Evolutionary conservation across 2,888 invertebrate species (phyloP).

Genomic region (Gandaritis pyraliata): DNA sequence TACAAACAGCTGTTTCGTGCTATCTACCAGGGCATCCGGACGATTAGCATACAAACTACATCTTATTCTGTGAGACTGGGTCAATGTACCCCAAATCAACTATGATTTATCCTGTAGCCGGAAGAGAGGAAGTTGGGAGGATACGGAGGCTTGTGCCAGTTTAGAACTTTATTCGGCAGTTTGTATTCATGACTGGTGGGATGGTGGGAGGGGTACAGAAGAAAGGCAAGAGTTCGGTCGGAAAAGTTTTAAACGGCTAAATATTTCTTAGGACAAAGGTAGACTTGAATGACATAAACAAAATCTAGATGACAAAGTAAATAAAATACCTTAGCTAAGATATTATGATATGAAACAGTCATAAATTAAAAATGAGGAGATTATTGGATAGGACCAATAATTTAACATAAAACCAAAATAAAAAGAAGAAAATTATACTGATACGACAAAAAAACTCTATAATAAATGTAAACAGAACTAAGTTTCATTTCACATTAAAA

Average conservation of each 20-base stretch:
- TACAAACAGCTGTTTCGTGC: conserved; percentile 22
- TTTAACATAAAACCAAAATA: no score
- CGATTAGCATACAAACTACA: conserved; percentile 15
- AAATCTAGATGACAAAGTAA: no score
- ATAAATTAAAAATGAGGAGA: no score
- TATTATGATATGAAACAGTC: no score
- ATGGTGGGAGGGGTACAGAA: not conserved
- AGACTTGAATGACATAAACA: no score
- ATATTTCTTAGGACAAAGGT: no score
- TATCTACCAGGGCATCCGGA: conserved; percentile 25
- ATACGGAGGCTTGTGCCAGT: conserved; percentile 33
- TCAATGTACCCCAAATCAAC: conserved; percentile 35
- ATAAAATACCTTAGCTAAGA: no score
- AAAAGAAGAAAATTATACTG: not conserved
- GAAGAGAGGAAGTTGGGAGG: conserved; percentile 42
- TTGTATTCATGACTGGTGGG: conserved; percentile 32
- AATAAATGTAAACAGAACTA: not conserved
- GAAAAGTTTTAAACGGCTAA: no score
- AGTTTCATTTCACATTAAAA: no score
- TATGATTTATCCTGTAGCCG: conserved; percentile 23
- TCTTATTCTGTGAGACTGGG: conserved; percentile 26
- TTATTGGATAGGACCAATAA: no score
- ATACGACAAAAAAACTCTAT: not conserved
- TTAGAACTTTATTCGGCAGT: conserved; percentile 36
- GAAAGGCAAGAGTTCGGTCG: not conserved